Percentiles rank a stretch among this genome's conserved stretches.
phyloP scores from a whole-genome alignment of 2,113 vertebrate genomes.

The Ellobius talpinus region DNA sequence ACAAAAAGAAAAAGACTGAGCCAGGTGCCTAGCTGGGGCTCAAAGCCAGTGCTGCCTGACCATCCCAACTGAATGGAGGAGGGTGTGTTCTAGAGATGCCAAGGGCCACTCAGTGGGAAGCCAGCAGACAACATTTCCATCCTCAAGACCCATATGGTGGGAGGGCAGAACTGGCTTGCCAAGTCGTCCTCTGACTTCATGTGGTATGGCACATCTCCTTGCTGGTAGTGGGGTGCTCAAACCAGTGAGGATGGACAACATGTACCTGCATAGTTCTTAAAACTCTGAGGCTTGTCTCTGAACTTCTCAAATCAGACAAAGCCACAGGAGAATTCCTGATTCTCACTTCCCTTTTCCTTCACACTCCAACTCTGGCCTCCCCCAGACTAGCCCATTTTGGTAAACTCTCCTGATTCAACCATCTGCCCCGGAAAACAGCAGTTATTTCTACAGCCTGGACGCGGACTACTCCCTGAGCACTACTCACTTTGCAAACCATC shows the following conservation, averaged over 20 bases:
- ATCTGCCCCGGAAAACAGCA: background rate
- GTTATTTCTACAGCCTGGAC: background rate
- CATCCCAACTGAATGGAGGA: background rate
- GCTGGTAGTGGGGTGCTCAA: background rate
- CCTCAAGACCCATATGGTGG: background rate
- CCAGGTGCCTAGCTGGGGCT: background rate
- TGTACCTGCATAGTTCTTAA: background rate
- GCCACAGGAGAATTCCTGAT: background rate
- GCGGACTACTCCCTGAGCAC: background rate
- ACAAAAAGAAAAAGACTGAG: background rate
- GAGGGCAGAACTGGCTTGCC: background rate
- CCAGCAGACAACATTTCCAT: background rate
- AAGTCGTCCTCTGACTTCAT: background rate
- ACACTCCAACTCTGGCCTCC: background rate
- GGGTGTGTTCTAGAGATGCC: background rate
- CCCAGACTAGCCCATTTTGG: background rate
- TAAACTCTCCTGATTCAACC: background rate
- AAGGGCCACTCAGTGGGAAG: background rate
- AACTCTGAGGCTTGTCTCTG: background rate
- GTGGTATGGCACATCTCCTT: background rate
- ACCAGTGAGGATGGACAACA: background rate
- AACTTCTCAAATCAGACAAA: background rate
- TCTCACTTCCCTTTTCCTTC: background rate
- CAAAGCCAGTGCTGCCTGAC: fast-evolving
- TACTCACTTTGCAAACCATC: fast-evolving